Evolutionary conservation across 2,888 invertebrate genomes (phyloP).

Genomic region (Macrophya annulata): DNA sequence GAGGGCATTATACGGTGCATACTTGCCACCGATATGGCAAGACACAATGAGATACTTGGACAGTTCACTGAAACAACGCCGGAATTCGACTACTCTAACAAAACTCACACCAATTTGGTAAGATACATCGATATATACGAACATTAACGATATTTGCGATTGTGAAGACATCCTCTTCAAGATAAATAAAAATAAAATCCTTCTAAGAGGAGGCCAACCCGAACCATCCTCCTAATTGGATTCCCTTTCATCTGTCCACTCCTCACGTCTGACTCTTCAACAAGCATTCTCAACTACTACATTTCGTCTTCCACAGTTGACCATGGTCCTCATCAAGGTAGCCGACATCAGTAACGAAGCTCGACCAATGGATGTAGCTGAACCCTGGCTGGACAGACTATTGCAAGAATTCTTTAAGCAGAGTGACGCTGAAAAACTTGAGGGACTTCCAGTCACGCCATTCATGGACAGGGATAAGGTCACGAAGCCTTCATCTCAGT

Average conservation of each 20-base stretch:
- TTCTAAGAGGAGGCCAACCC: not conserved
- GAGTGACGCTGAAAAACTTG: slow-evolving; percentile 90
- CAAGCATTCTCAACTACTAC: not conserved
- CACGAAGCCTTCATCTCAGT: slow-evolving; percentile 91
- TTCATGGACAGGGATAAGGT: slow-evolving; percentile 94
- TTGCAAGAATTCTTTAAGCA: slow-evolving; percentile 89
- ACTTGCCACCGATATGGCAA: slow-evolving; percentile 89
- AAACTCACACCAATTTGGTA: slow-evolving; percentile 88
- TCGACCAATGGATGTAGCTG: slow-evolving; percentile 90
- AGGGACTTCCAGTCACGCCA: slow-evolving; percentile 91
- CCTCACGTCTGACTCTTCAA: not conserved
- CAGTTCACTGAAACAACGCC: slow-evolving; percentile 86
- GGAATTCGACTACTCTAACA: slow-evolving; percentile 86
- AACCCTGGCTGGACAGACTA: slow-evolving; percentile 90
- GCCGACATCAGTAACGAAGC: slow-evolving; percentile 93
- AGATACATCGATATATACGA: slow-evolving; percentile 68
- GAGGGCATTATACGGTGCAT: slow-evolving; percentile 91
- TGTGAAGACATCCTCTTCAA: not conserved
- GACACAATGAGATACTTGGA: slow-evolving; percentile 89
- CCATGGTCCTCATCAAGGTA: slow-evolving; percentile 91
- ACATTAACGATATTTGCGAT: not conserved
- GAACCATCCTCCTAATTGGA: not conserved
- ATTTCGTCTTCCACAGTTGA: slow-evolving; percentile 81
- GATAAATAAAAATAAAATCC: not conserved
- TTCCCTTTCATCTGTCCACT: not conserved